Evolutionary conservation across 2,888 invertebrate species (phyloP), one percentile per base, ranked within the genome.

Genomic region (Eretmocerus hayati): DNA sequence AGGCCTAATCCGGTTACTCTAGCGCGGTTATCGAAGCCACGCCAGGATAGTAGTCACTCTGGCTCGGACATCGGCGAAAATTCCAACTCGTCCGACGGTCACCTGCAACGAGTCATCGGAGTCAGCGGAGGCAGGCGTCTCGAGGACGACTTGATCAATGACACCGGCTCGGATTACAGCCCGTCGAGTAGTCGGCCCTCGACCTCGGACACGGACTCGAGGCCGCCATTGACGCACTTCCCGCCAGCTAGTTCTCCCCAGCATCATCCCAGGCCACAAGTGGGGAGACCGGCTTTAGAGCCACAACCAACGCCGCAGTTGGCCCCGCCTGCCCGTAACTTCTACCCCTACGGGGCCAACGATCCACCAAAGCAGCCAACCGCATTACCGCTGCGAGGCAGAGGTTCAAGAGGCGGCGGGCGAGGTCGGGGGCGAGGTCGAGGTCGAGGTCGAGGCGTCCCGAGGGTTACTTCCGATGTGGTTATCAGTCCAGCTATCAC

Each of bases 71-170:
- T 67, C 5, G 69, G 71, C 3, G 71, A 71, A n/a, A 71, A 70
- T 50, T 71, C 71, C 0, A 71, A 71, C 45, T 71, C 71, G 0
- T 70, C 69, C 2, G 71, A 71, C 40, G 61, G 70, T 45, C 64
- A 63, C 15, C 53, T 70, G 31, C 59, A 69, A 48, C 63, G 65
- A 3, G 71, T 71, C 35, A 71, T 70, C 44, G 60, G 70, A 20
- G 69, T 71, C 18, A 71, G 71, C 43, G 71, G 71, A 55, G 70
- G 70, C 1, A 59, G 68, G 46, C 54, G 70, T 8, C 70, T 70
- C 40, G 71, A 71, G 37, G 70, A 70, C 3, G 71, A 71, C 2
- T 66, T 64, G 2, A 71, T 70, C 56, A 65, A 65, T 18, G 64
- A 62, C 48, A 68, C 69, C 4, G 67, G 65, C 23, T 55, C 62